A percentile compares a stretch with the other conserved stretches of the same genome.
phyloP scores from a whole-genome alignment of 2,888 invertebrate genomes.

The Tenthredo mesomela region DNA sequence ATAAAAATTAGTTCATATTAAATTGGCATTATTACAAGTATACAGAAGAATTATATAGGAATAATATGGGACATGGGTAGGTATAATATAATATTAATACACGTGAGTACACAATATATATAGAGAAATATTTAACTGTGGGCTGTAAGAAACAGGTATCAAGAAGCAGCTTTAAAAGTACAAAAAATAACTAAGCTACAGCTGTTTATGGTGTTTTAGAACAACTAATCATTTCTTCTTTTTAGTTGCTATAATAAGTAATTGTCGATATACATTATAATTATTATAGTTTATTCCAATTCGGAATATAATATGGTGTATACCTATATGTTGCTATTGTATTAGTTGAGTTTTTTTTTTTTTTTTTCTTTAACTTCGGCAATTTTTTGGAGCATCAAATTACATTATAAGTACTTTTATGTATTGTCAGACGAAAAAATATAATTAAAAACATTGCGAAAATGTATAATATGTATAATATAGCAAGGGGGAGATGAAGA shows the following conservation, averaged over 20 bases:
- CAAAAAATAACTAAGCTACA: constrained; percentile 9
- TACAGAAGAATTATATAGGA: constrained; percentile 31
- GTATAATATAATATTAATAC: constrained; percentile 7
- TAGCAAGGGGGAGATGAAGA: not conserved
- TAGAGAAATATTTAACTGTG: not conserved
- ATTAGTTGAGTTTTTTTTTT: not conserved
- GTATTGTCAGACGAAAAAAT: not conserved
- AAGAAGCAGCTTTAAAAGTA: constrained; percentile 58
- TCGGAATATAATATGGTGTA: not conserved
- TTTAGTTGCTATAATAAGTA: not conserved
- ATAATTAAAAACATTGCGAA: not conserved
- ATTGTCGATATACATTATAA: not conserved
- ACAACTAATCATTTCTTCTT: not conserved
- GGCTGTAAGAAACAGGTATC: constrained; percentile 5
- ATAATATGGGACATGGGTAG: constrained; percentile 24
- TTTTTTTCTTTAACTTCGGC: not conserved
- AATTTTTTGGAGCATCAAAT: constrained; percentile 17
- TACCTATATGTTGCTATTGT: not conserved
- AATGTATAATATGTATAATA: not conserved
- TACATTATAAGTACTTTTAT: not conserved
- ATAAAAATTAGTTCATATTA: constrained; percentile 45
- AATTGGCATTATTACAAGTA: constrained; percentile 38
- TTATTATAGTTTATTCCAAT: not conserved
- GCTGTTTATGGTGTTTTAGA: not conserved
- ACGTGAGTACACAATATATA: constrained; percentile 25